Conservation (phyloP, 1,140 invertebrate genomes). For the Drosophila mauritiana region DNA sequence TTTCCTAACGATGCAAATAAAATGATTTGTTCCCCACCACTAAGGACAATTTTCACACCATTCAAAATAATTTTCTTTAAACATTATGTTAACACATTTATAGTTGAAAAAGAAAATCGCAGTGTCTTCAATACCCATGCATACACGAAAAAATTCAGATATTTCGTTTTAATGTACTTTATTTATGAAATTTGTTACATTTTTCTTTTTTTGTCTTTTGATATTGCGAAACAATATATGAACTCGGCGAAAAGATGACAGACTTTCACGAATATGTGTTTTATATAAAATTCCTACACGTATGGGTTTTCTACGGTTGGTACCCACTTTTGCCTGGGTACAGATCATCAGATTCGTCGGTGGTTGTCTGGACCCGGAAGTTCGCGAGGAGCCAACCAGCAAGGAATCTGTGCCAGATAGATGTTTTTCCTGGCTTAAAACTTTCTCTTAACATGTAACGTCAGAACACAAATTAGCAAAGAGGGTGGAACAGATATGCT, state of each 20-base stretch:
- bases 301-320: conserved; percentile 36
- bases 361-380: conserved; percentile 29
- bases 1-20: too few relatives aligned
- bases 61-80: too few relatives aligned
- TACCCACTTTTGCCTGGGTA: conserved; percentile 21
- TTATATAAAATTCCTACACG: conserved; percentile 47
- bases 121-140: too few relatives aligned
- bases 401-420: conserved; percentile 43
- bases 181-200: conserved; percentile 66
- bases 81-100: too few relatives aligned
- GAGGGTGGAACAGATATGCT: conserved; percentile 16
- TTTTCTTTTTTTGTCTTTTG: conserved; percentile 41
- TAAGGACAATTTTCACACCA: too few relatives aligned
- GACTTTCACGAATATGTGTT: conserved; percentile 22
- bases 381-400: conserved; percentile 37
- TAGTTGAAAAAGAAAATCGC: too few relatives aligned
- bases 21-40: too few relatives aligned
- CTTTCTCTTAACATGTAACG: conserved; percentile 54
- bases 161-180: conserved; percentile 32
- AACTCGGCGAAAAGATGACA: conserved; percentile 19
- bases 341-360: conserved; percentile 49
- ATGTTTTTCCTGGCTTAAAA: conserved; percentile 4
- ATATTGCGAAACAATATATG: conserved; percentile 21
- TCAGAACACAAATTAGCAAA: conserved; percentile 64
- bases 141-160: too few relatives aligned